phyloP scores from a whole-genome alignment of 2,888 invertebrate species.

The Perizoma affinitatum region DNA sequence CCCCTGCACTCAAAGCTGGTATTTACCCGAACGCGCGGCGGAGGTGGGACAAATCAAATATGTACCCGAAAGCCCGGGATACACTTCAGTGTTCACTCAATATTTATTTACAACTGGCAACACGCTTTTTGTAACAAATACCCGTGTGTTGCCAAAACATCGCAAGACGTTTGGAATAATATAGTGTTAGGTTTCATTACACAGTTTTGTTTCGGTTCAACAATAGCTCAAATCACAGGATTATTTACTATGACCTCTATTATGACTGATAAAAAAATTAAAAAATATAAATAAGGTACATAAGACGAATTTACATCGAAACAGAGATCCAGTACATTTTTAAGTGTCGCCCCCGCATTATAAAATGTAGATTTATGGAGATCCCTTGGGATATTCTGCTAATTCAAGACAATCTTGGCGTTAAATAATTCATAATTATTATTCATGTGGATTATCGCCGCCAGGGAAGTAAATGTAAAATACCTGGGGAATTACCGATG shows the following conservation, averaged over 20 bases:
- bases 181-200: slow-evolving; percentile 1
- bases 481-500: slow-evolving; percentile 14
- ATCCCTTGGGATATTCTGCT: slow-evolving; percentile 50
- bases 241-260: too few relatives aligned
- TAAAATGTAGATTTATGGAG: slow-evolving; percentile 59
- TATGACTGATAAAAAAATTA: too few relatives aligned
- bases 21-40: slow-evolving; percentile 28
- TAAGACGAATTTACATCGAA: too few relatives aligned
- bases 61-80: slow-evolving; percentile 45
- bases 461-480: slow-evolving; percentile 26
- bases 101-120: slow-evolving; percentile 31
- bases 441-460: slow-evolving; percentile 60
- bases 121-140: slow-evolving; percentile 25
- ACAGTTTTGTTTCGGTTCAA: too few relatives aligned
- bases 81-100: slow-evolving; percentile 33
- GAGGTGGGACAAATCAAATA: slow-evolving; percentile 52
- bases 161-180: slow-evolving; percentile 10
- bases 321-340: not conserved
- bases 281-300: too few relatives aligned
- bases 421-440: slow-evolving; percentile 64
- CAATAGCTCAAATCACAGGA: too few relatives aligned
- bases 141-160: slow-evolving; percentile 7
- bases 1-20: slow-evolving; percentile 24
- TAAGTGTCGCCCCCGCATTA: slow-evolving; percentile 10
- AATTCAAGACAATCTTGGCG: slow-evolving; percentile 55